A percentile compares a stretch with the other conserved stretches of the same genome.
phyloP scores from a whole-genome alignment of 1,140 invertebrate genomes.

The Yoshiicerus persimilis region DNA sequence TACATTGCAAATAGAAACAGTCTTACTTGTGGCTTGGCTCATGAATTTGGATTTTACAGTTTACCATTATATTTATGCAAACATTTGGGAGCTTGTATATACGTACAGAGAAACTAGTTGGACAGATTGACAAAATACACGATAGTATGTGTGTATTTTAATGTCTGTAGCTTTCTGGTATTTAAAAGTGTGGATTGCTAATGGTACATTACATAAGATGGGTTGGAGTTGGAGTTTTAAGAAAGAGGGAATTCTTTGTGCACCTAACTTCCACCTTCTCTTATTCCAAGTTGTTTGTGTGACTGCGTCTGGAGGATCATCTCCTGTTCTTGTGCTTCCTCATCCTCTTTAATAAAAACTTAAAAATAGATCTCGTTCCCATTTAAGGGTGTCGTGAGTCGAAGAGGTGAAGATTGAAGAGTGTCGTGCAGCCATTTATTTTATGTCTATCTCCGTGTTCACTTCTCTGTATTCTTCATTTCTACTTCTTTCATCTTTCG shows the following conservation, averaged over 20 bases:
- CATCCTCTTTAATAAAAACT: conserved; percentile 28
- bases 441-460: background rate
- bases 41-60: background rate
- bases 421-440: conserved; percentile 18
- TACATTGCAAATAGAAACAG: background rate
- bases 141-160: too few species aligned
- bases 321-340: background rate
- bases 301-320: conserved; percentile 5
- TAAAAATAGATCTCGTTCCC: conserved; percentile 37
- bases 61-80: background rate
- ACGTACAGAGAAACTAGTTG: background rate
- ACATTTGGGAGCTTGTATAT: background rate
- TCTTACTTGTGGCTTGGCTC: background rate
- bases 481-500: background rate
- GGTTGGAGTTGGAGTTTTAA: background rate
- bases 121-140: background rate
- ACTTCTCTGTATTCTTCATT: background rate
- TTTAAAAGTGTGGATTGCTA: background rate
- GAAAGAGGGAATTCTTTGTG: conserved; percentile 10
- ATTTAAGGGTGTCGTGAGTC: conserved; percentile 24
- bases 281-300: background rate
- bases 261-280: background rate
- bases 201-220: background rate
- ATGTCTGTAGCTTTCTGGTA: background rate
- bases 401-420: conserved; percentile 12